Base-by-base conservation (phyloP, 2,113 vertebrate species). In the Pycnonotus jocosus region DNA sequence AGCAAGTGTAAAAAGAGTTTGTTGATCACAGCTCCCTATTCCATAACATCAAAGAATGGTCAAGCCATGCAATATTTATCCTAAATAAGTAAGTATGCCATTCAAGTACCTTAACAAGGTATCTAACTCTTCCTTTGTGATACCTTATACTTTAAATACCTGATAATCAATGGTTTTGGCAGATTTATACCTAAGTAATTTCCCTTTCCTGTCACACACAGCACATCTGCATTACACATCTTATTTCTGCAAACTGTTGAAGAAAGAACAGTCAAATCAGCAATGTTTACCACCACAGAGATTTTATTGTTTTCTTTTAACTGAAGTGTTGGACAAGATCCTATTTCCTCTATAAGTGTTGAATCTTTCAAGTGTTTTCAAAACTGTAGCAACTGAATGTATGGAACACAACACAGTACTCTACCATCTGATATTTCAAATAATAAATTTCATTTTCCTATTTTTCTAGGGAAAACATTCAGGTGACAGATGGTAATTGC, bases 161-260 rank as follows among this genome's bases (percentile, higher is more conserved):
- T 65, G 91, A 72, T 44, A 81, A 79, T 62, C 38, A 54, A 31
- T 45, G 44, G 17, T 81, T 86, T 86, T 22, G 24, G 54, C 53
- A 84, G 23, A 72, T 58, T 72, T 82, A 74, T 28, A 14, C n/a
- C 21, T 57, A 72, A 54, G 4, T 18, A 4, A 50, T 72, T 92
- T 24, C 16, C 5, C 15, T 5, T 3, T 28, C 5, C 12, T 3
- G 0, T 40, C 35, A 45, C 10, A 33, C 12, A 74, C 16, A 51
- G 11, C 9, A 64, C 22, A 72, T 56, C 76, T 89, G 13, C 40
- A 51, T 69, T 83, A 31, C 15, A 68, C 0, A 0, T 77, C 27
- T 35, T 62, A 37, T 61, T 87, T 87, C 20, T 30, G 31, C 57
- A 88, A 81, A 22, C 22, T 53, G 80, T 72, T 23, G 33, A 53